Evolutionary conservation across 1,140 invertebrate genomes (phyloP).

Genomic region (Drosophila repletoides): DNA sequence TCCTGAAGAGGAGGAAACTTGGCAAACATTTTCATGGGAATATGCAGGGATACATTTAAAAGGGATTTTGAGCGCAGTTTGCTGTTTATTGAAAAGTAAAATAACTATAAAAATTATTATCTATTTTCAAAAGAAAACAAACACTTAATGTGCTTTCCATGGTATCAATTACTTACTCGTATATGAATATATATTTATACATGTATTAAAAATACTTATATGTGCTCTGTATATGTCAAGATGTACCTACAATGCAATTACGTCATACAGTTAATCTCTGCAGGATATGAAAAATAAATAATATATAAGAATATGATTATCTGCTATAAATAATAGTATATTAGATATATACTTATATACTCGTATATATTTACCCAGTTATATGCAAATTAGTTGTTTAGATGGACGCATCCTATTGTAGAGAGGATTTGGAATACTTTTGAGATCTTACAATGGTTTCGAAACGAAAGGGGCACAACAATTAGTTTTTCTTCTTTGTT

Average conservation of each 20-base stretch:
- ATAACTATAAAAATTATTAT: constrained; percentile 11
- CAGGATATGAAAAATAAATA: constrained; percentile 9
- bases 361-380: too few relatives aligned
- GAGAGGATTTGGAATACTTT: not conserved
- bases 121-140: not conserved
- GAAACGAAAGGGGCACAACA: constrained; percentile 13
- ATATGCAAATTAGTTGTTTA: not conserved
- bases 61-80: not conserved
- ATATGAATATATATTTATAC: constrained; percentile 29
- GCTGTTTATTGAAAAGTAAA: not conserved
- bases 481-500: too few relatives aligned
- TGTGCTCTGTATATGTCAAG: constrained; percentile 44
- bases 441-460: constrained; percentile 16
- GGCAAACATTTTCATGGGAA: constrained; percentile 16
- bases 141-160: constrained; percentile 54
- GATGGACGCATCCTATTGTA: constrained; percentile 4
- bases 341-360: not conserved
- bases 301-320: not conserved
- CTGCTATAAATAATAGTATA: too few relatives aligned
- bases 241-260: constrained; percentile 53
- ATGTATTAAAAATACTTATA: constrained; percentile 18
- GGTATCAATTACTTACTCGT: constrained; percentile 56
- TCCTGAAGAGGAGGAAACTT: not conserved
- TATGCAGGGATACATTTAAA: constrained; percentile 42
- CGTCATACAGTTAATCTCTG: not conserved